These are phyloP conservation scores for Enteromius anoplus DNA, from an alignment of 2,797 vertebrate species.

Conservation along the genomic window DNA sequence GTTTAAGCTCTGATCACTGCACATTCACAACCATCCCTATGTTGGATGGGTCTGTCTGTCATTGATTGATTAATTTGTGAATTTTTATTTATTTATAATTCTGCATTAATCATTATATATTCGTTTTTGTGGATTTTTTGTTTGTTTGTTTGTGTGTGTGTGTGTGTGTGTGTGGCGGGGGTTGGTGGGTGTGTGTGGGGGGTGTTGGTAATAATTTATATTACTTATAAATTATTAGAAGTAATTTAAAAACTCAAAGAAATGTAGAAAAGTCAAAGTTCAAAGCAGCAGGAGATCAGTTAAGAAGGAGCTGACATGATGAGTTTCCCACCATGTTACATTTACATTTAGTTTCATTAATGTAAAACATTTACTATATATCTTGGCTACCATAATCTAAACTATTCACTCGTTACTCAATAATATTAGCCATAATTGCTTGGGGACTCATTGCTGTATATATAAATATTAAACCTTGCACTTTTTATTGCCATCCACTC, in stretches of 20 bases:
- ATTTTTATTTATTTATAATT: not conserved
- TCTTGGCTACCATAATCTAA: not conserved
- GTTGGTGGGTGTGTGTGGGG: too few species aligned
- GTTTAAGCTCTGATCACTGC: constrained; percentile 30
- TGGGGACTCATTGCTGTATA: not conserved
- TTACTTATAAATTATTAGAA: too few species aligned
- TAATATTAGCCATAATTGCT: not conserved
- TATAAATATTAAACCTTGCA: not conserved
- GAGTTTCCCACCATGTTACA: not conserved
- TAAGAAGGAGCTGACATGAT: not conserved
- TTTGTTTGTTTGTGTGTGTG: too few species aligned
- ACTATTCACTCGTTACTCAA: not conserved
- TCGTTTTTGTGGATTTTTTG: too few species aligned
- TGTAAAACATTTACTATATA: not conserved
- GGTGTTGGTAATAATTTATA: too few species aligned
- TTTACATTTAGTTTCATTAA: not conserved
- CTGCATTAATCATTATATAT: not conserved
- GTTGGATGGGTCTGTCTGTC: not conserved
- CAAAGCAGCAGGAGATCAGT: not conserved
- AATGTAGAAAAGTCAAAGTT: not conserved
- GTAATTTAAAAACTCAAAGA: not conserved
- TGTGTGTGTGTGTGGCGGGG: too few species aligned
- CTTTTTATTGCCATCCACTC: constrained; percentile 9
- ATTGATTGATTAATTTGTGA: not conserved
- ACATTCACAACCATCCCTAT: not conserved